Evolutionary conservation across 2,113 vertebrate genomes (phyloP).

Genomic region (Lepisosteus osseus): DNA sequence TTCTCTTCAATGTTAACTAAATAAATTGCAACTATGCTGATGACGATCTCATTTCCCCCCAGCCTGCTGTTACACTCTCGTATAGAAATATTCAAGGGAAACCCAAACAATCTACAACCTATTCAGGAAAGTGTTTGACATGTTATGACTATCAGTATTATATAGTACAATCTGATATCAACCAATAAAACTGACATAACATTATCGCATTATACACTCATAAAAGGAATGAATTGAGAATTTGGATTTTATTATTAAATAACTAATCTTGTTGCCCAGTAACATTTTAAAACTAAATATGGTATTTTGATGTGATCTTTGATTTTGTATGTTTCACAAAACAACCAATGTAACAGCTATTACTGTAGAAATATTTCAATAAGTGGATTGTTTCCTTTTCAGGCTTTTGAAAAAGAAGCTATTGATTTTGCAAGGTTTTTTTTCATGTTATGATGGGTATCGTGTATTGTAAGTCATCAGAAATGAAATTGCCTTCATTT

Average conservation of each 20-base stretch:
- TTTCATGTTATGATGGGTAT: slow-evolving; percentile 47
- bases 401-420: slow-evolving; percentile 35
- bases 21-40: slow-evolving; percentile 53
- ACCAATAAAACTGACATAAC: slow-evolving; percentile 59
- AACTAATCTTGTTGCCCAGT: too few species aligned
- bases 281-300: too few species aligned
- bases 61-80: slow-evolving; percentile 38
- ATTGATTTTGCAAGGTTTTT: neutral
- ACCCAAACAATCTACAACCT: slow-evolving; percentile 50
- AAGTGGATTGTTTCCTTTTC: slow-evolving; percentile 29
- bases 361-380: neutral
- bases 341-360: neutral
- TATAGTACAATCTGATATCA: slow-evolving; percentile 59
- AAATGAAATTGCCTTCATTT: slow-evolving; percentile 58
- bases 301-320: too few species aligned
- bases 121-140: slow-evolving; percentile 63
- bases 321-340: too few species aligned
- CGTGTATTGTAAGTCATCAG: slow-evolving; percentile 51
- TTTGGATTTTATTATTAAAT: neutral
- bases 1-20: slow-evolving; percentile 54
- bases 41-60: slow-evolving; percentile 57
- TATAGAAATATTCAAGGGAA: slow-evolving; percentile 46
- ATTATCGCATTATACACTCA: slow-evolving; percentile 40
- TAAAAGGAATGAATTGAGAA: slow-evolving; percentile 5
- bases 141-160: slow-evolving; percentile 70